Evolutionary conservation across 2,888 invertebrate species (phyloP), one percentile per base, ranked within the genome.

Genomic region (Nyleta sp.): DNA sequence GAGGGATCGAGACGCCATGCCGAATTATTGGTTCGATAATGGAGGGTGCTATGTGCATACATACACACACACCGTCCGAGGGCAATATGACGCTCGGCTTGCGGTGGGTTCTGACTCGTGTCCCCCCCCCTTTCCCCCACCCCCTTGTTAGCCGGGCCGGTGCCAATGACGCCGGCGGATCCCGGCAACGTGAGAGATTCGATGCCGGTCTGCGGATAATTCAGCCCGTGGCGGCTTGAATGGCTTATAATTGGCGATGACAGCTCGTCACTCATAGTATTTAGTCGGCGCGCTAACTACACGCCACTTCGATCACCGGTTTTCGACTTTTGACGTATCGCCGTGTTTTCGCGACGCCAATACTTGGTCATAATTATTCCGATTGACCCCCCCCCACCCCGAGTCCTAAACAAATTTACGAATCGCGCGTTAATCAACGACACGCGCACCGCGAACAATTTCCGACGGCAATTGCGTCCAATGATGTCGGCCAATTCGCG

Each of bases 241-340:
- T 88, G 87, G 87, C 84, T 88, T 87, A 87, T 88, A 88, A 88
- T 88, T 88, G 88, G 87, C 85, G 88, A 87, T 88, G 88, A 88
- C 88, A 87, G 88, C 80, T 83, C 84, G 85, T 87, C 86, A 85
- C 67, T 75, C 72, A 72, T 72, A 57, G 67, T 52, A 57, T 79
- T 75, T 75, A 75, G 71, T 67, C 53, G 42, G 52, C 57, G 52
- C 68, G 46, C 65, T 73, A 78, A 78, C 70, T 78, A 40, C 74
- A 62, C 57, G 57, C 62, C 68, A 64, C 52, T 73, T 62, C 62
- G 77, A 78, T 60, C 72, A 67, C 40, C 55, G 57, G 33, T 59
- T 60, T 42, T 42, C 53, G 38, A 73, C 67, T 78, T 78, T 78
- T 70, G 68, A 70, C 68, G 62, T 44, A 52, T 70, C 57, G 52